A percentile compares a stretch with the other conserved stretches of the same genome.
phyloP scores from a whole-genome alignment of 1,140 invertebrate genomes.

The Lordiphosa stackelbergi region DNA sequence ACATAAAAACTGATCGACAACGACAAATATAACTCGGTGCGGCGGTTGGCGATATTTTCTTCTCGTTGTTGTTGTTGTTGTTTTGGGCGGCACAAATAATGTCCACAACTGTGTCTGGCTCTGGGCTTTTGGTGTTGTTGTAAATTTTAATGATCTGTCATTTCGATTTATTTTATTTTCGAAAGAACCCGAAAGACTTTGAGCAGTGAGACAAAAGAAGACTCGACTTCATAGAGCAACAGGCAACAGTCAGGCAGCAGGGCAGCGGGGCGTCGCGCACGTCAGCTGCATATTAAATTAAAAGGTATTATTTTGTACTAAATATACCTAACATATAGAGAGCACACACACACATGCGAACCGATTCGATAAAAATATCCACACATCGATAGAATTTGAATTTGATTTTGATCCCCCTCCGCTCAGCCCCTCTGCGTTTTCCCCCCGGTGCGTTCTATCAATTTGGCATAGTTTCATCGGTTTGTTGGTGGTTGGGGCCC shows the following conservation, averaged over 20 bases:
- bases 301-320: slow-evolving; percentile 75
- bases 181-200: slow-evolving; percentile 41
- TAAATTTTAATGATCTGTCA: slow-evolving; percentile 77
- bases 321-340: slow-evolving; percentile 44
- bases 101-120: slow-evolving; percentile 40
- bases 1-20: slow-evolving; percentile 75
- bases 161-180: slow-evolving; percentile 77
- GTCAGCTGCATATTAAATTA: slow-evolving; percentile 77
- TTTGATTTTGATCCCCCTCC: slow-evolving; percentile 27
- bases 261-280: slow-evolving; percentile 32
- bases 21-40: slow-evolving; percentile 68
- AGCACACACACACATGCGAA: slow-evolving; percentile 5
- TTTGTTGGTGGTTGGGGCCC: slow-evolving; percentile 12
- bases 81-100: slow-evolving; percentile 42
- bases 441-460: slow-evolving; percentile 8
- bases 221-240: too few species aligned
- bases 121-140: slow-evolving; percentile 49
- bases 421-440: slow-evolving; percentile 7
- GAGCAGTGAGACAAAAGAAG: slow-evolving; percentile 46
- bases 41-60: slow-evolving; percentile 13
- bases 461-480: slow-evolving; percentile 54
- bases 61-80: slow-evolving; percentile 7
- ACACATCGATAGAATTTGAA: slow-evolving; percentile 73
- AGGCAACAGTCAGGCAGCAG: too few species aligned
- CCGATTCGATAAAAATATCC: slow-evolving; percentile 65